phyloP scores from a whole-genome alignment of 2,888 invertebrate species.

The Napeogenes sylphis region DNA sequence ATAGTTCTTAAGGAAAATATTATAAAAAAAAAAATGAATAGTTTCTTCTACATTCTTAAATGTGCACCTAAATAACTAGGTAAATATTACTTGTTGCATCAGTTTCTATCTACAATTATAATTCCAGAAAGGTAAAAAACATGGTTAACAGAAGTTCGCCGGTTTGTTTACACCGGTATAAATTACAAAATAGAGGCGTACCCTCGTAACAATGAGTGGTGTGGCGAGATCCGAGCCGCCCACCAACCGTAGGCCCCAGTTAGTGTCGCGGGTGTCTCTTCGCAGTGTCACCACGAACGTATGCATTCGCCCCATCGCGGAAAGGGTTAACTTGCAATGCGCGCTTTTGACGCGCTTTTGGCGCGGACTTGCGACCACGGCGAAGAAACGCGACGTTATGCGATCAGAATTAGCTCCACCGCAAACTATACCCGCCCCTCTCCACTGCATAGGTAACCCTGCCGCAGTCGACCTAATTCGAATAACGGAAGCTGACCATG shows the following conservation, averaged over 20 bases:
- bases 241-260: slow-evolving; percentile 92
- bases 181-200: slow-evolving; percentile 57
- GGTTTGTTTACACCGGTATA: slow-evolving; percentile 63
- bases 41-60: background rate
- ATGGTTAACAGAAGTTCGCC: slow-evolving; percentile 21
- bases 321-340: slow-evolving; percentile 47
- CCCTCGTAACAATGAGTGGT: slow-evolving; percentile 92
- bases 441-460: slow-evolving; percentile 54
- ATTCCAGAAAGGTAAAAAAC: no score
- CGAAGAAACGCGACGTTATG: slow-evolving; percentile 69
- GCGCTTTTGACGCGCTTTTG: slow-evolving; percentile 43
- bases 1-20: slow-evolving; percentile 36
- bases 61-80: background rate
- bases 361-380: slow-evolving; percentile 58
- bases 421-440: slow-evolving; percentile 51
- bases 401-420: slow-evolving; percentile 64
- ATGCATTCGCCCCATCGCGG: slow-evolving; percentile 83
- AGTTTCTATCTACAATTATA: slow-evolving; percentile 9
- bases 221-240: slow-evolving; percentile 92
- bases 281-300: slow-evolving; percentile 85
- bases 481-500: slow-evolving; percentile 58
- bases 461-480: slow-evolving; percentile 67
- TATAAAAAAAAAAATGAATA: background rate
- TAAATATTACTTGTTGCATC: background rate
- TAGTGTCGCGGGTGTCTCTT: slow-evolving; percentile 83